Percentiles rank a stretch among this genome's conserved stretches.
These are phyloP conservation scores for Apantesis nais DNA, from an alignment of 2,888 invertebrate species.

Conservation along the genomic window DNA sequence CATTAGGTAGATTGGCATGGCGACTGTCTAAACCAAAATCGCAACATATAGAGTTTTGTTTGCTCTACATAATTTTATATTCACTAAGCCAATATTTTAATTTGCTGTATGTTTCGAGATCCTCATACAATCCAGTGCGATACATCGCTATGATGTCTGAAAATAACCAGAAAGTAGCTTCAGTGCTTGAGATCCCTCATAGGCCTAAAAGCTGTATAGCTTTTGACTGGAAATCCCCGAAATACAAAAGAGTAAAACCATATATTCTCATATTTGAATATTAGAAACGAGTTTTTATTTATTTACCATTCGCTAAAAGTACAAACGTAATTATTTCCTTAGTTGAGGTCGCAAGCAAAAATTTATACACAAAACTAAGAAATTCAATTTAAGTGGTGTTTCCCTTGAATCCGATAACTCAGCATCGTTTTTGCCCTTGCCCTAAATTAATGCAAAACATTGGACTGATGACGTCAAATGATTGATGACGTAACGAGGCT, in stretches of 20 bases:
- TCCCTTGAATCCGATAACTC: not conserved
- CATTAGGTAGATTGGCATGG: too few species aligned
- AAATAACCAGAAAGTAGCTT: too few species aligned
- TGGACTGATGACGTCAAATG: conserved; percentile 37
- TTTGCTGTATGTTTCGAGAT: not conserved
- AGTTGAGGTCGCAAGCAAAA: too few species aligned
- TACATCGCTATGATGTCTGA: not conserved
- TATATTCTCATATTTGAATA: not conserved
- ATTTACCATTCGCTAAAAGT: not conserved
- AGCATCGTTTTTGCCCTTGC: conserved; percentile 7
- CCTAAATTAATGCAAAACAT: conserved; percentile 43
- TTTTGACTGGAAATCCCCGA: too few species aligned
- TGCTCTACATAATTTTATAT: too few species aligned
- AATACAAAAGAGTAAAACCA: too few species aligned
- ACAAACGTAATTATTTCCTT: not conserved
- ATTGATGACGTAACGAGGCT: conserved; percentile 34
- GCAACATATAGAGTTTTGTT: too few species aligned
- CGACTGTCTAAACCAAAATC: too few species aligned
- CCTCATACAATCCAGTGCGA: not conserved
- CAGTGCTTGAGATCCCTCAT: too few species aligned
- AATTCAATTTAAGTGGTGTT: not conserved
- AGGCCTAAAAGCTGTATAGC: too few species aligned
- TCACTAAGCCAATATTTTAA: not conserved
- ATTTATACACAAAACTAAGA: not conserved
- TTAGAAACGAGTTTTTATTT: not conserved